These are phyloP conservation scores for Phylloscopus whistleri DNA, from an alignment of 2,113 vertebrate genomes.

Conservation along the genomic window DNA sequence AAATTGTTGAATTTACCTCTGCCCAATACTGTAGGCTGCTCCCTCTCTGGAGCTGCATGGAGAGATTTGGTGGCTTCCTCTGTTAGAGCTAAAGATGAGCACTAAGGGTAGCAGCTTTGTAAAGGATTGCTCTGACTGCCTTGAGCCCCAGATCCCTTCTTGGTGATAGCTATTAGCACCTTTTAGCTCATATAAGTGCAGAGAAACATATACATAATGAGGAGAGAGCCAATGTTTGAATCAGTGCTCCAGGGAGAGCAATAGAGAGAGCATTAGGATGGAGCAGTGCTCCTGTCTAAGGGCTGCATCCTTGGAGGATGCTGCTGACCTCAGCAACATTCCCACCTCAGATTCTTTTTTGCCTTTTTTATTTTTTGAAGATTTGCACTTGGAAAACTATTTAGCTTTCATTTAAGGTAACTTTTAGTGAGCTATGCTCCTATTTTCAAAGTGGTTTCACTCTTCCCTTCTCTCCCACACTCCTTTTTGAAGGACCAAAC, in stretches of 20 bases:
- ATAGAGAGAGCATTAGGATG: background rate
- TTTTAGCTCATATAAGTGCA: background rate
- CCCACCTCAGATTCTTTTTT: background rate
- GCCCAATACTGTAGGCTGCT: background rate
- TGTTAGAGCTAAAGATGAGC: background rate
- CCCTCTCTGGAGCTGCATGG: background rate
- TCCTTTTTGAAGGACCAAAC: background rate
- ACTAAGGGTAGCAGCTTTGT: background rate
- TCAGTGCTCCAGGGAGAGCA: background rate
- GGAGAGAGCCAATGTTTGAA: background rate
- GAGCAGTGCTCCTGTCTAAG: background rate
- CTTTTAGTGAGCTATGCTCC: background rate
- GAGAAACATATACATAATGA: background rate
- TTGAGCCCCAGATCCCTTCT: background rate
- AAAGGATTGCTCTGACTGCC: background rate
- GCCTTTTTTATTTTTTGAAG: background rate
- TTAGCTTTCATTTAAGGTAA: background rate
- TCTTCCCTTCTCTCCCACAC: background rate
- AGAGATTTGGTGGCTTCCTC: background rate
- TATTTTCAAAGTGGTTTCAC: background rate
- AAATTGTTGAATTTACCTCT: background rate
- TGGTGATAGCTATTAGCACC: background rate
- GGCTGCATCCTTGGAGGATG: background rate
- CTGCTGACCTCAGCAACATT: background rate
- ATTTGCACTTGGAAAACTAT: background rate